phyloP scores from a whole-genome alignment of 2,888 invertebrate species.

The Cancer borealis region DNA sequence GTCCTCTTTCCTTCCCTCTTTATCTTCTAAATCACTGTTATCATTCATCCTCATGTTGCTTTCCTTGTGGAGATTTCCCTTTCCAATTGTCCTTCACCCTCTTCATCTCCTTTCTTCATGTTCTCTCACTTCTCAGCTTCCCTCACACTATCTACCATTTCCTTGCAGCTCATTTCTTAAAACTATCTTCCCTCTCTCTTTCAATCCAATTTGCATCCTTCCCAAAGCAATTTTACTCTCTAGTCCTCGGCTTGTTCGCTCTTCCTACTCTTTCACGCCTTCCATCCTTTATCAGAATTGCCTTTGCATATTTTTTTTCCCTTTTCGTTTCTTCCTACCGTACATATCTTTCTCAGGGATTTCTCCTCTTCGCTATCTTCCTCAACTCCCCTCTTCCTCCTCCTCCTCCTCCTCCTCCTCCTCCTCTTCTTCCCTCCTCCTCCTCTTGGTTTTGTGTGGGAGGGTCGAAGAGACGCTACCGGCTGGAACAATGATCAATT shows the following conservation, averaged over 20 bases:
- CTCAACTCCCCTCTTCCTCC: not conserved
- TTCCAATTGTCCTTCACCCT: not conserved
- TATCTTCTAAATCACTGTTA: not conserved
- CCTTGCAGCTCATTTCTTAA: not conserved
- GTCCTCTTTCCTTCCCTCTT: not conserved
- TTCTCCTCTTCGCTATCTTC: not conserved
- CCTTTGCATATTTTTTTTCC: not conserved
- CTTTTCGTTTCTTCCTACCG: not conserved
- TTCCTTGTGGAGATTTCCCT: not conserved
- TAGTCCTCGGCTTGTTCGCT: not conserved
- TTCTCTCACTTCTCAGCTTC: not conserved
- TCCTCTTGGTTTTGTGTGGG: not conserved
- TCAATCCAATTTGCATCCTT: constrained; percentile 27
- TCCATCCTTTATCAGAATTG: constrained; percentile 13
- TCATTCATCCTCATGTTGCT: not conserved
- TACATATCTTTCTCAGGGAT: not conserved
- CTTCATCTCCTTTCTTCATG: constrained; percentile 12
- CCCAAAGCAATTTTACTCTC: constrained; percentile 14
- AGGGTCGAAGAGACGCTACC: not conserved
- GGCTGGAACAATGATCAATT: constrained; percentile 55
- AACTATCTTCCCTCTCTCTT: not conserved
- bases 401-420: not conserved
- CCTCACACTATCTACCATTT: not conserved
- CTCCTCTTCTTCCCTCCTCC: not conserved
- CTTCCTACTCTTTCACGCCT: constrained; percentile 7